Evolutionary conservation across 2,113 vertebrate species (phyloP).

Genomic region (Hippocampus comes): DNA sequence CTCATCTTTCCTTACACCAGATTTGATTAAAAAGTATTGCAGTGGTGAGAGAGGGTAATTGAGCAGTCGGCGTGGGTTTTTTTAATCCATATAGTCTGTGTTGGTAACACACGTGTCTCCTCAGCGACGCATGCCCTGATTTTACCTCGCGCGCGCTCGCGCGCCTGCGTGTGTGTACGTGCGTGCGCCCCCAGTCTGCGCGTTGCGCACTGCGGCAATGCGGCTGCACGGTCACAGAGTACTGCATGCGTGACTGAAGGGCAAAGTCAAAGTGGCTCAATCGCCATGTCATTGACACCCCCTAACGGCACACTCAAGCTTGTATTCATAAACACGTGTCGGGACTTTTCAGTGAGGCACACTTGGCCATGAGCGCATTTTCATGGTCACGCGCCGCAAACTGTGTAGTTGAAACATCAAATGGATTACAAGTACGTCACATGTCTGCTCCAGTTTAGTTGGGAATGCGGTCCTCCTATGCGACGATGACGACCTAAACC

Average conservation of each 20-base stretch:
- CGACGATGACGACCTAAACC: constrained; percentile 49
- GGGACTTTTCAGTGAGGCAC: neutral
- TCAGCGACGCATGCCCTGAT: constrained; percentile 45
- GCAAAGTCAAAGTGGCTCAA: constrained; percentile 41
- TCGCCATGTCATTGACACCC: constrained; percentile 17
- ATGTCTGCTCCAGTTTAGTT: constrained; percentile 22
- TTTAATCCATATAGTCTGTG: constrained; percentile 17
- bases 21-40: constrained; percentile 10
- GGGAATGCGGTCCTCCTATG: constrained; percentile 31
- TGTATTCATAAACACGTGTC: neutral
- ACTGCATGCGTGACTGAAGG: constrained; percentile 43
- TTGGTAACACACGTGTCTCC: constrained; percentile 50
- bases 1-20: neutral
- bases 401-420: neutral
- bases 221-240: constrained; percentile 56
- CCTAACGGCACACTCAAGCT: neutral
- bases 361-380: neutral
- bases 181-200: constrained; percentile 48
- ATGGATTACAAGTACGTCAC: constrained; percentile 6
- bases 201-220: constrained; percentile 73
- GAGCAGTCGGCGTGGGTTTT: neutral
- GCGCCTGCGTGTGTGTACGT: neutral
- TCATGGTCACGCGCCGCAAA: neutral
- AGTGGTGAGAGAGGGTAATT: constrained; percentile 9
- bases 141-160: neutral